Base-by-base conservation (phyloP, 2,888 invertebrate species). In the Villa cingulata region DNA sequence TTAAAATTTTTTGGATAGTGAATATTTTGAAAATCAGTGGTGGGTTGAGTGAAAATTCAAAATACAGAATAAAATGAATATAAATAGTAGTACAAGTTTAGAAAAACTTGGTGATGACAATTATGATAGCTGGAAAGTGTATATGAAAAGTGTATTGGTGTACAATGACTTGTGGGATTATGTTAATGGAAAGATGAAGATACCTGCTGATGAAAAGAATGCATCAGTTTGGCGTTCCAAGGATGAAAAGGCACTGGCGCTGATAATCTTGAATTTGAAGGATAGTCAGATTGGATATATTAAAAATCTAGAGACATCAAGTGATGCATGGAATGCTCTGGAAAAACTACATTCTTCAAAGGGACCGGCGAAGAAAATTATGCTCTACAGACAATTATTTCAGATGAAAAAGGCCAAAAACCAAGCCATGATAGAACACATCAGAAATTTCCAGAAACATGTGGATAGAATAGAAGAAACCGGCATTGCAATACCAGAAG, bases 211-310 rank as follows among this genome's bases (percentile, higher is more conserved):
- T 10, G 42, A 16, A n/a, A n/a, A n/a, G n/a, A n/a, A n/a, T 17
- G 37, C n/a, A 37, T 32, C 15, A 16, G 43, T 38, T 5, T 48
- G 51, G 48, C 15, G 19, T 9, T 18, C 10, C 5, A 48, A 51
- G 17, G 48, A 51, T 45, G 41, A 18, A 16, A 46, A 44, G 36
- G 51, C 43, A 27, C 39, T 51, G n/a, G 46, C 48, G 10, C 19
- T 37, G 14, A 46, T 51, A 7, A 16, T 46, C 15, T 37, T 51
- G 4, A 23, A 44, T 14, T 32, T 51, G 27, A 46, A 37, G 6
- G 36, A 46, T 27, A 42, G 9, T 29, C 48, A 51, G 41, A 23
- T 51, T 17, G 27, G 44, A 18, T 27, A 45, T 37, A 41, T 51
- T 5, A 51, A 46, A 37, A 49, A 47, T 15, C 32, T 43, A 10